Percentiles rank a stretch among this genome's conserved stretches.
phyloP scores from a whole-genome alignment of 1,140 invertebrate genomes.

The Drosophila tsacasi region DNA sequence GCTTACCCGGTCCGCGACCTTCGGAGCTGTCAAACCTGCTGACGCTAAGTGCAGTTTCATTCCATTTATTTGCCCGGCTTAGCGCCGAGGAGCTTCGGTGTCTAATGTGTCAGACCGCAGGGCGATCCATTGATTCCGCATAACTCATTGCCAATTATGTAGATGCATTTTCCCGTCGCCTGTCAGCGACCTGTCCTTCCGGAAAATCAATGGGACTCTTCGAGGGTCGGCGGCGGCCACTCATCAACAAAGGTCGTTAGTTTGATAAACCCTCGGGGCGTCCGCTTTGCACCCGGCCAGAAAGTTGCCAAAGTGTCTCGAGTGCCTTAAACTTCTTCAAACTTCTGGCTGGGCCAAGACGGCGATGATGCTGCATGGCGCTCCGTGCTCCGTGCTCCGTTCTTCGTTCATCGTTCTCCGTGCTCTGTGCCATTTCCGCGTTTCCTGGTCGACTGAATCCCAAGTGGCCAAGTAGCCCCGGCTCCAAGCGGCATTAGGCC shows the following conservation, averaged over 20 bases:
- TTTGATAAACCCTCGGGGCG: constrained; percentile 55
- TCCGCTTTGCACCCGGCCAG: constrained; percentile 44
- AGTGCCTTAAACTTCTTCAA: constrained; percentile 72
- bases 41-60: constrained; percentile 80
- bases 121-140: constrained; percentile 61
- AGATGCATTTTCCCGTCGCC: constrained; percentile 42
- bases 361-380: constrained; percentile 37
- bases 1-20: constrained; percentile 13
- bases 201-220: constrained; percentile 65
- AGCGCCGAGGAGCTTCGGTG: constrained; percentile 52
- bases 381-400: constrained; percentile 18
- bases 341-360: constrained; percentile 57
- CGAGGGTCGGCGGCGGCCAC: constrained; percentile 14
- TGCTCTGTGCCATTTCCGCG: constrained; percentile 63
- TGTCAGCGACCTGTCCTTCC: constrained; percentile 9
- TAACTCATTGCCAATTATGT: constrained; percentile 71
- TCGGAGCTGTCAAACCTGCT: constrained; percentile 70
- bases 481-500: constrained; percentile 29
- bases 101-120: constrained; percentile 59
- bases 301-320: constrained; percentile 81
- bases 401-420: constrained; percentile 25
- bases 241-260: constrained; percentile 69
- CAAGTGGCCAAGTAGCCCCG: constrained; percentile 46
- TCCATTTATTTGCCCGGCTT: constrained; percentile 74
- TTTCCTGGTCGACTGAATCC: constrained; percentile 72